phyloP scores from a whole-genome alignment of 2,113 vertebrate species.

The Austrofundulus limnaeus region DNA sequence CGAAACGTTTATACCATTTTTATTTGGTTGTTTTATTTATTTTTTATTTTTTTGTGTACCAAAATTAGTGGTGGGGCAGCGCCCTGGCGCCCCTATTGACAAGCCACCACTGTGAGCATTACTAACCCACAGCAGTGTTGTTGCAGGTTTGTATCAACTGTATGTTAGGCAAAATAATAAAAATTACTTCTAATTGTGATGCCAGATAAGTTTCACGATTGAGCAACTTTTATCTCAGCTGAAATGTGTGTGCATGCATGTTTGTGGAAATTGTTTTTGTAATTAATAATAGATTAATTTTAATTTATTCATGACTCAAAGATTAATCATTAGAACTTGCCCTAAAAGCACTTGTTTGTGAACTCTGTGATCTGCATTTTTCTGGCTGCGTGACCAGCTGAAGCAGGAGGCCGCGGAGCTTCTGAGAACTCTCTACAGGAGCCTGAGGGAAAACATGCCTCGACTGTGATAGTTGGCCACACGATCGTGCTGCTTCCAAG shows the following conservation, averaged over 20 bases:
- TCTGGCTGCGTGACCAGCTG: constrained; percentile 7
- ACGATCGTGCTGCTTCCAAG: constrained; percentile 36
- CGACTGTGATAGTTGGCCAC: constrained; percentile 35
- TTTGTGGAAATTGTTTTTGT: neutral
- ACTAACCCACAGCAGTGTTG: neutral
- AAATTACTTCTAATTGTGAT: neutral
- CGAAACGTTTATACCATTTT: too few species aligned
- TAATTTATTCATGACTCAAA: constrained; percentile 7
- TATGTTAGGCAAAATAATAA: neutral
- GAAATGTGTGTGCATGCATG: neutral
- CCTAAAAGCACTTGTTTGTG: neutral
- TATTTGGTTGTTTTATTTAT: too few species aligned
- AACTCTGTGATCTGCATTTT: constrained; percentile 14
- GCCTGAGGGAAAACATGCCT: constrained; percentile 36
- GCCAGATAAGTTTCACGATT: neutral
- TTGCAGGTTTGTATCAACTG: too few species aligned
- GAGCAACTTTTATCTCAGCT: neutral
- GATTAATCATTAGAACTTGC: neutral
- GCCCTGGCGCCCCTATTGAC: too few species aligned
- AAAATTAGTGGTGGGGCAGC: too few species aligned
- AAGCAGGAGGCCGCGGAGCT: constrained; percentile 26
- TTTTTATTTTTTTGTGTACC: too few species aligned
- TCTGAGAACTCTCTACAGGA: constrained; percentile 43
- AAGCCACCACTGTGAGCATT: neutral
- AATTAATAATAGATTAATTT: constrained; percentile 12